phyloP scores from a whole-genome alignment of 1,140 invertebrate species.

The Galleria mellonella region DNA sequence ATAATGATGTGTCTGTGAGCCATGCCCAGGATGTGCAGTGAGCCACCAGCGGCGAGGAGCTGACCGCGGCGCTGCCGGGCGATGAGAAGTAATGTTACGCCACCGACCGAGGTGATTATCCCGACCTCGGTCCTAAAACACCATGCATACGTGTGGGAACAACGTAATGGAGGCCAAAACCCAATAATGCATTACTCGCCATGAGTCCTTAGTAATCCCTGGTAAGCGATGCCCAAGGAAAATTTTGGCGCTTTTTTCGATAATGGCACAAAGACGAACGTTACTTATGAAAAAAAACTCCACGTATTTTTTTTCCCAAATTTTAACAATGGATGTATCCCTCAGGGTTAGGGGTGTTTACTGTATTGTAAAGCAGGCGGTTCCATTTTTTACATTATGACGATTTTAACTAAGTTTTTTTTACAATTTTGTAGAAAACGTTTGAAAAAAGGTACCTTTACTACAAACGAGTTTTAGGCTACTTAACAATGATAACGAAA shows the following conservation, averaged over 20 bases:
- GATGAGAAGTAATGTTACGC: slow-evolving; percentile 67
- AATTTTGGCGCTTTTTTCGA: slow-evolving; percentile 56
- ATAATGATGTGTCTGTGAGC: slow-evolving; percentile 38
- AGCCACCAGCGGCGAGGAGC: slow-evolving; percentile 35
- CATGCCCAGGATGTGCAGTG: slow-evolving; percentile 67
- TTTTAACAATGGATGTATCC: slow-evolving; percentile 53
- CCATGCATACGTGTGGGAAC: slow-evolving; percentile 38
- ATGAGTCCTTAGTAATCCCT: slow-evolving; percentile 32
- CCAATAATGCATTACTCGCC: slow-evolving; percentile 14
- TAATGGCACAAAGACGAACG: slow-evolving; percentile 31
- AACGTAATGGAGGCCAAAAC: slow-evolving; percentile 4
- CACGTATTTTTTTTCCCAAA: slow-evolving; percentile 37
- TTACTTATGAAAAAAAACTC: slow-evolving; percentile 25
- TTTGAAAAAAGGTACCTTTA: background rate
- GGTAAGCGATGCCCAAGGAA: slow-evolving; percentile 49
- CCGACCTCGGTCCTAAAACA: slow-evolving; percentile 47
- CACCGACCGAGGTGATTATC: slow-evolving; percentile 70
- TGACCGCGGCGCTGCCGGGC: slow-evolving; percentile 52
- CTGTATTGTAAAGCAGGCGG: slow-evolving; percentile 27
- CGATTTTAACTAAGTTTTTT: slow-evolving; percentile 26
- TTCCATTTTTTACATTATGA: slow-evolving; percentile 21
- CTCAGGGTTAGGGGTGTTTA: slow-evolving; percentile 32
- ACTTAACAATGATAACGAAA: background rate
- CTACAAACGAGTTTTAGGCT: background rate
- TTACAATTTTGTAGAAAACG: slow-evolving; percentile 2